A percentile compares a stretch with the other conserved stretches of the same genome.
Evolutionary conservation across 2,113 vertebrate genomes (phyloP).

Genomic region (Thalassoma bifasciatum): DNA sequence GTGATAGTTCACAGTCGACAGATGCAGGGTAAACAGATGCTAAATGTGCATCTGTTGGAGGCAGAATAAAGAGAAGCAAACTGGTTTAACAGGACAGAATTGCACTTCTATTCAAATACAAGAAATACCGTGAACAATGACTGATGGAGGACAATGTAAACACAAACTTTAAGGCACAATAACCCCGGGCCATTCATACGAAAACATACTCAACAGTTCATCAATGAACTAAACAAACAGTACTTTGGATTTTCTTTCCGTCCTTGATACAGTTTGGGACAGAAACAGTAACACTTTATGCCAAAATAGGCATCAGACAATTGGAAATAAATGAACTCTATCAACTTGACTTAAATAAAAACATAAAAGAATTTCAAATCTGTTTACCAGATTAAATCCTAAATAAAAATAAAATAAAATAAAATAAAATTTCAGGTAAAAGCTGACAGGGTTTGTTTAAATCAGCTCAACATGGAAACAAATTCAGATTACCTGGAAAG

Average conservation of each 20-base stretch:
- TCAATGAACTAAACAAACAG: conserved; percentile 48
- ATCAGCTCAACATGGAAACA: too few species aligned
- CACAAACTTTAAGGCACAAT: conserved; percentile 31
- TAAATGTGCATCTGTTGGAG: conserved; percentile 22
- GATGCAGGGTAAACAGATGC: conserved; percentile 39
- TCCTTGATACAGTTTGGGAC: conserved; percentile 17
- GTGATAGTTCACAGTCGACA: conserved; percentile 68
- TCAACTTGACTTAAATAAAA: not conserved
- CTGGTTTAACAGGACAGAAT: conserved; percentile 27
- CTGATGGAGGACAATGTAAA: conserved; percentile 40
- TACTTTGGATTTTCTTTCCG: conserved; percentile 31
- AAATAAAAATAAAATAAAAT: not conserved
- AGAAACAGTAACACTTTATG: conserved; percentile 35
- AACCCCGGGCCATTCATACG: not conserved
- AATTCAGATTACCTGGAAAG: not conserved
- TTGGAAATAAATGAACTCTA: not conserved
- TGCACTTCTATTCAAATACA: conserved; percentile 24
- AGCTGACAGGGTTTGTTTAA: not conserved
- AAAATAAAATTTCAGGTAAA: not conserved
- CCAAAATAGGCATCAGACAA: conserved; percentile 1
- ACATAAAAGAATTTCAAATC: not conserved
- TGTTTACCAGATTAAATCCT: not conserved
- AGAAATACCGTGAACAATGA: conserved; percentile 42
- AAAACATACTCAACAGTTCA: conserved; percentile 24
- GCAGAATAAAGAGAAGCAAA: conserved; percentile 15